Percentiles rank a stretch among this genome's conserved stretches.
These are phyloP conservation scores for Drosophila nigricruria DNA, from an alignment of 2,888 invertebrate genomes.

Conservation along the genomic window DNA sequence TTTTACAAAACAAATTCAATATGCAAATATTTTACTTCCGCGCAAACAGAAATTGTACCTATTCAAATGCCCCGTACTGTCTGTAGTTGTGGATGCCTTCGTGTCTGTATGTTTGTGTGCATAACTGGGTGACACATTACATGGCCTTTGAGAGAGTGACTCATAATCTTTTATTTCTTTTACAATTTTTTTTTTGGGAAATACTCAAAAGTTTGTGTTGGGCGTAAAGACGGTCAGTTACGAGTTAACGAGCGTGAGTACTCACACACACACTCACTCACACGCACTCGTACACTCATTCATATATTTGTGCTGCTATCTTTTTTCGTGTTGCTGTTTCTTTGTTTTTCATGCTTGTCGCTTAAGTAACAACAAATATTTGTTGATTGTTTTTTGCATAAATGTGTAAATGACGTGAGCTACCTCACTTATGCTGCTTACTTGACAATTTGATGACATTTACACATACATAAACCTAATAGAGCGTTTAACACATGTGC, in stretches of 20 bases:
- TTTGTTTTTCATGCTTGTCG: slow-evolving; percentile 21
- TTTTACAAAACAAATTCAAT: background rate
- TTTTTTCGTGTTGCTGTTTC: background rate
- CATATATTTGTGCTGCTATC: background rate
- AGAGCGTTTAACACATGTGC: background rate
- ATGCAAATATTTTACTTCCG: background rate
- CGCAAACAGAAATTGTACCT: background rate
- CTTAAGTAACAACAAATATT: slow-evolving; percentile 51
- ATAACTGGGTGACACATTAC: slow-evolving; percentile 58
- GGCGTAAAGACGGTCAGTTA: slow-evolving; percentile 38
- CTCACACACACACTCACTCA: background rate
- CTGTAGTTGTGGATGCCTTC: slow-evolving; percentile 19
- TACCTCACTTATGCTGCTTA: slow-evolving; percentile 48
- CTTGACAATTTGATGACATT: slow-evolving; percentile 28
- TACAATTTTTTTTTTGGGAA: slow-evolving; percentile 51
- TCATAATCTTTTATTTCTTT: slow-evolving; percentile 9
- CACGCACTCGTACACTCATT: background rate
- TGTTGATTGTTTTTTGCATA: slow-evolving; percentile 40
- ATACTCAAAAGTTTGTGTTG: slow-evolving; percentile 31
- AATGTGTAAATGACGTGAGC: slow-evolving; percentile 20
- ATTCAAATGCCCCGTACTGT: slow-evolving; percentile 15
- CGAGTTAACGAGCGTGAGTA: slow-evolving; percentile 5
- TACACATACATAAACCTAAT: background rate
- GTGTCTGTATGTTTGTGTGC: slow-evolving; percentile 25
- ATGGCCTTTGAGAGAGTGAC: slow-evolving; percentile 42